Base-by-base conservation (phyloP, 2,888 invertebrate species). In the Ectemnius cavifrons region DNA sequence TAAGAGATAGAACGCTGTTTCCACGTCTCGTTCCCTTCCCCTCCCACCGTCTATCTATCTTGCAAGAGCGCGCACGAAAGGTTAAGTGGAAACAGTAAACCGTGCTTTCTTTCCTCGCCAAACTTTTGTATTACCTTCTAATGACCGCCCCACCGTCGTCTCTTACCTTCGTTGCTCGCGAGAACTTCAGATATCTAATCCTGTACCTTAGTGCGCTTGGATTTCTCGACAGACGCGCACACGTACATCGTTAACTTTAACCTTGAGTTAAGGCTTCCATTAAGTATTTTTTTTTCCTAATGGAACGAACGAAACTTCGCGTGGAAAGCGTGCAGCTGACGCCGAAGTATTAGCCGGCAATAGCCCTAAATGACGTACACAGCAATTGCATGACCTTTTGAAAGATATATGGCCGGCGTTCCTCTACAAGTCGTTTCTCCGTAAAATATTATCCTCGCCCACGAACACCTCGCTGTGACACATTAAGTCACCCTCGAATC, bases 101-200 rank as follows among this genome's bases (percentile, higher is more conserved):
- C 57, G 59, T 66, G 63, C 63, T 72, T 74, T 64, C 69, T 69
- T 73, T 69, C 61, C 52, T 6, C 28, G 57, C 45, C 46, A 60
- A 82, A 82, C 82, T 82, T 82, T 82, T 49, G 76, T 75, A 82
- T 82, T 82, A 82, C 65, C 78, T 80, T 82, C 73, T 82, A 82
- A 82, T 75, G 80, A 80, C 65, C 60, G 72, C 52, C 52, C 52
- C 52, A 74, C 72, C 37, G 37, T 60, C 71, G 46, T 61, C 68
- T 60, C 65, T 64, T 66, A 63, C 27, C 37, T 37, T 37, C 5
- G 60, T 20, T 45, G 57, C 45, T 46, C 52, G 28, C 58, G 60
- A 27, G 63, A 80, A 82, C 79, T 77, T 73, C 47, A 47, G 64
- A 67, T 70, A 74, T 71, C 75, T 78, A 82, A 82, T 82, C 75